phyloP scores from a whole-genome alignment of 2,797 vertebrate species.

The Malurus splendens region DNA sequence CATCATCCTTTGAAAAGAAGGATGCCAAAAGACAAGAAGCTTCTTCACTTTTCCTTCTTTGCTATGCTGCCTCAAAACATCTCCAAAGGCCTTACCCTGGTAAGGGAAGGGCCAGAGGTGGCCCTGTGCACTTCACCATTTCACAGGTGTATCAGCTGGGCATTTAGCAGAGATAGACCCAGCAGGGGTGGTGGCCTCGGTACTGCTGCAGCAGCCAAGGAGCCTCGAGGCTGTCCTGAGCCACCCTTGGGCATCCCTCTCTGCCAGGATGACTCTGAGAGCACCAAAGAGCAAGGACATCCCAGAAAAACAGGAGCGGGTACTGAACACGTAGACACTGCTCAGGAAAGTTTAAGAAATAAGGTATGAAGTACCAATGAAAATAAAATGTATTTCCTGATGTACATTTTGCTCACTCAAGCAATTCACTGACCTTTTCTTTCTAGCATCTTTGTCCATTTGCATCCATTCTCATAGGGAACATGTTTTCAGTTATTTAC shows the following conservation, averaged over 20 bases:
- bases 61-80: background rate
- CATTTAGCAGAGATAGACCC: background rate
- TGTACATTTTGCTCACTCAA: background rate
- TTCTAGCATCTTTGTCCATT: background rate
- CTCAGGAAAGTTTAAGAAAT: background rate
- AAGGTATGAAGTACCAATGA: background rate
- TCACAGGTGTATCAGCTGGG: background rate
- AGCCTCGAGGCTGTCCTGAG: background rate
- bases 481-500: background rate
- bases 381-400: background rate
- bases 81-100: background rate
- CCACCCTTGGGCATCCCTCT: background rate
- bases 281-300: accelerated
- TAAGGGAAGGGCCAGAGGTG: background rate
- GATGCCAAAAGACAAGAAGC: background rate
- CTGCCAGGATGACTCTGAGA: background rate
- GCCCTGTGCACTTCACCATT: accelerated
- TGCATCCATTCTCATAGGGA: background rate
- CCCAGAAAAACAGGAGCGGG: background rate
- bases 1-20: background rate
- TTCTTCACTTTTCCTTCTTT: background rate
- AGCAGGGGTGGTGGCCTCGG: accelerated
- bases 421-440: background rate
- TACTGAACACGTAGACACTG: background rate
- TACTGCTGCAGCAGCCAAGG: background rate